Evolutionary conservation across 2,113 vertebrate species (phyloP).

Genomic region (Calyptommatus sinebrachiatus): DNA sequence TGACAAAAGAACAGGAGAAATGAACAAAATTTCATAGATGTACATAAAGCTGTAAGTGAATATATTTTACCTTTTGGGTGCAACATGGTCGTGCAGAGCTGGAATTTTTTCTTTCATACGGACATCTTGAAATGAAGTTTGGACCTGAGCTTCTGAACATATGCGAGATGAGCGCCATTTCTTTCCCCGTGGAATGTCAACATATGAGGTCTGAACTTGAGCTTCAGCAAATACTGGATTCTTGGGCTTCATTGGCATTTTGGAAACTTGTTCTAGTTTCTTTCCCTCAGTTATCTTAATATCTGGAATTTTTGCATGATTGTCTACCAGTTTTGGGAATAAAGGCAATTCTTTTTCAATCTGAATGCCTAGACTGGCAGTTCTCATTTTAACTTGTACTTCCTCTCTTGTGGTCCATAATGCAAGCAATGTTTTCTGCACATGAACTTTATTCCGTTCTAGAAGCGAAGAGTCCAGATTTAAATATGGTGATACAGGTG

Average conservation of each 20-base stretch:
- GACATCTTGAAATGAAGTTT: neutral
- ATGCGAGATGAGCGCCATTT: conserved; percentile 1
- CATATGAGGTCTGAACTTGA: conserved; percentile 14
- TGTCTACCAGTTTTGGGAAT: conserved; percentile 9
- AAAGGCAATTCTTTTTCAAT: conserved; percentile 5
- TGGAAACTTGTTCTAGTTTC: neutral
- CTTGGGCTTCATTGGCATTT: neutral
- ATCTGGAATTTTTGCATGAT: neutral
- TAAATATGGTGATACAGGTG: neutral
- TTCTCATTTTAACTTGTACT: conserved; percentile 10
- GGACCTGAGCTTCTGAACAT: conserved; percentile 2
- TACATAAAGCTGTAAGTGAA: neutral
- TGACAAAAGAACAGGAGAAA: too few relatives aligned
- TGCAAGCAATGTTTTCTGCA: conserved; percentile 7
- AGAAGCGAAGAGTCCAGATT: neutral
- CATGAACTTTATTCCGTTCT: neutral
- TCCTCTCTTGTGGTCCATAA: conserved; percentile 9
- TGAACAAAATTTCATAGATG: neutral
- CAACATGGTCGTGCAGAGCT: neutral
- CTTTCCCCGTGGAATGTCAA: neutral
- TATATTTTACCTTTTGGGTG: neutral
- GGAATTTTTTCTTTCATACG: conserved; percentile 5
- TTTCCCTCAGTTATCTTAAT: neutral
- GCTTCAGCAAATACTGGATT: conserved; percentile 9
- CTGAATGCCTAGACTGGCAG: neutral